Evolutionary conservation across 2,797 vertebrate species (phyloP).

Genomic region (Darevskia nairensis): DNA sequence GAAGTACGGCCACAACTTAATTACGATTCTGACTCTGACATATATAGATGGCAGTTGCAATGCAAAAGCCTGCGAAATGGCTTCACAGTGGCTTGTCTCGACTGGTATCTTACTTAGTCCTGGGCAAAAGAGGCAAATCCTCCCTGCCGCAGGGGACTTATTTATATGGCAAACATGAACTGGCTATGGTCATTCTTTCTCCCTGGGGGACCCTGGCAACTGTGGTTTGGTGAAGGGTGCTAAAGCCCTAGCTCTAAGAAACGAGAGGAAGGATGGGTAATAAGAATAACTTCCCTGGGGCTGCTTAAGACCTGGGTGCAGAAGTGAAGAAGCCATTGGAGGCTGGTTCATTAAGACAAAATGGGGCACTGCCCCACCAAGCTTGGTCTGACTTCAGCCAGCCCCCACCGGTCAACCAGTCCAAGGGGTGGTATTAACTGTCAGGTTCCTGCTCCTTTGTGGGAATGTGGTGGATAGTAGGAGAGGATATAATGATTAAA

Average conservation of each 20-base stretch:
- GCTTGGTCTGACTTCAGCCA: too few relatives aligned
- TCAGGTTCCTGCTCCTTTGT: too few relatives aligned
- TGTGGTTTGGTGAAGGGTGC: background rate
- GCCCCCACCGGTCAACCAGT: too few relatives aligned
- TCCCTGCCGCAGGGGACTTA: background rate
- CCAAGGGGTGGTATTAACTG: too few relatives aligned
- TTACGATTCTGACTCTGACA: background rate
- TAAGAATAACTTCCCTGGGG: too few relatives aligned
- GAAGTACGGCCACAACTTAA: constrained; percentile 81
- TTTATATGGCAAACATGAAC: background rate
- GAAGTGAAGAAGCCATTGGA: too few relatives aligned
- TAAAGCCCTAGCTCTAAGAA: background rate
- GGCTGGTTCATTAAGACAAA: too few relatives aligned
- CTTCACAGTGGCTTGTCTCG: background rate
- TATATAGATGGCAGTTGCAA: background rate
- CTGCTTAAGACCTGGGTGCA: too few relatives aligned
- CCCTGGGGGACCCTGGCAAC: background rate
- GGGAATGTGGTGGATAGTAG: too few relatives aligned
- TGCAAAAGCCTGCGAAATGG: background rate
- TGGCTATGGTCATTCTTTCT: background rate
- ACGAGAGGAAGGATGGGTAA: too few relatives aligned
- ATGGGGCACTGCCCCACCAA: too few relatives aligned
- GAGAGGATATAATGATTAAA: too few relatives aligned
- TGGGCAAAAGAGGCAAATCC: background rate
- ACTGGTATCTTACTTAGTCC: background rate